These are phyloP conservation scores for Girardinus metallicus DNA, from an alignment of 2,797 vertebrate genomes.

Conservation along the genomic window DNA sequence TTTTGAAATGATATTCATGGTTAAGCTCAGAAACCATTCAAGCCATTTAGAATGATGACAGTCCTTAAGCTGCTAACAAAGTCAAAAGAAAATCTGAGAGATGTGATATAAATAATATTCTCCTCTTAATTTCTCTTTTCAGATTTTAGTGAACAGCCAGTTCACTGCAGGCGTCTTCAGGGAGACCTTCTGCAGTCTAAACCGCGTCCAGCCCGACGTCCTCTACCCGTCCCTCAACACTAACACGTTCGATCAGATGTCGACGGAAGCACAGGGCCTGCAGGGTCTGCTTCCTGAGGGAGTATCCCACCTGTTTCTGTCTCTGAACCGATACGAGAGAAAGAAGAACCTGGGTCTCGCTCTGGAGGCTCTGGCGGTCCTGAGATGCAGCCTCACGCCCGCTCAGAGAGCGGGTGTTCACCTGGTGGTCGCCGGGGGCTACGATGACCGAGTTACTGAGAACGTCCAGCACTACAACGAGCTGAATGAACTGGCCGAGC, in stretches of 20 bases:
- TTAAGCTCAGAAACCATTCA: constrained; percentile 40
- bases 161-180: constrained; percentile 94
- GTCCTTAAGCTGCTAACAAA: constrained; percentile 35
- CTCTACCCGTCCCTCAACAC: constrained; percentile 95
- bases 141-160: constrained; percentile 93
- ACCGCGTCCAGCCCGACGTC: constrained; percentile 84
- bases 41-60: constrained; percentile 43
- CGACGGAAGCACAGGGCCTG: constrained; percentile 70
- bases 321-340: constrained; percentile 95
- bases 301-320: constrained; percentile 88
- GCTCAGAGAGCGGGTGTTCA: constrained; percentile 84
- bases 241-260: constrained; percentile 80
- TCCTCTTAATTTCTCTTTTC: constrained; percentile 49
- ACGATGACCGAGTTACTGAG: constrained; percentile 90
- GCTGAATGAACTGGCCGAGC: constrained; percentile 81
- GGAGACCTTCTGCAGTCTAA: constrained; percentile 89
- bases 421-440: constrained; percentile 93
- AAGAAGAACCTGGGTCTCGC: constrained; percentile 94
- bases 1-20: constrained; percentile 10
- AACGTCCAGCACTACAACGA: constrained; percentile 92
- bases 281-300: constrained; percentile 82
- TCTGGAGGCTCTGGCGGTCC: constrained; percentile 83
- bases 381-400: constrained; percentile 77
- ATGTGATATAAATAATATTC: constrained; percentile 43
- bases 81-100: constrained; percentile 34